Percentiles rank a stretch among this genome's conserved stretches.
Conservation (phyloP, 2,888 invertebrate genomes). For the Cryptocephalus primarius region DNA sequence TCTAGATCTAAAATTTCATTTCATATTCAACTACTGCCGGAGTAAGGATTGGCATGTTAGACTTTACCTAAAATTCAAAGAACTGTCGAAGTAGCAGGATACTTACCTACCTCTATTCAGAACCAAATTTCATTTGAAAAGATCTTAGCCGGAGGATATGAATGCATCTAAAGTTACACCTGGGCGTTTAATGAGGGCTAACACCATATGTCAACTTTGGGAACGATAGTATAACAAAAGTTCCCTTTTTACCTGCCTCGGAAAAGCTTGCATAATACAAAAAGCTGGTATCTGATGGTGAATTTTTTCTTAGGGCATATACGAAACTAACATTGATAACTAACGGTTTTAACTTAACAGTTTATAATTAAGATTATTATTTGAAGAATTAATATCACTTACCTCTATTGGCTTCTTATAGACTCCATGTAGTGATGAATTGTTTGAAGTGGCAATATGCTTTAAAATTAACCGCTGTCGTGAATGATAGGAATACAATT, state of each 20-base stretch:
- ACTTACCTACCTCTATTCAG: neutral
- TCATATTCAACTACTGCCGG: no score
- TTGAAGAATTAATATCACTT: no score
- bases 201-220: conserved; percentile 17
- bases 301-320: no score
- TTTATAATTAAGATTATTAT: no score
- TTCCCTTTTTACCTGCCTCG: conserved; percentile 12
- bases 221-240: conserved; percentile 8
- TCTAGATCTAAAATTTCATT: no score
- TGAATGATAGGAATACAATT: no score
- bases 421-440: neutral
- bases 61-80: neutral
- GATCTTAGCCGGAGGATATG: neutral
- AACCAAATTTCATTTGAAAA: neutral
- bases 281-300: neutral
- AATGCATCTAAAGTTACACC: conserved; percentile 11
- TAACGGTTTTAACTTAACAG: no score
- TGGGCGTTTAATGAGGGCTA: conserved; percentile 16
- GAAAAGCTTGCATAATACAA: conserved; percentile 3
- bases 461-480: neutral
- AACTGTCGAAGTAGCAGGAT: neutral
- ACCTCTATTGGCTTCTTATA: no score
- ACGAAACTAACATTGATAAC: no score
- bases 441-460: neutral
- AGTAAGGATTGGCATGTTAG: no score